A percentile compares a stretch with the other conserved stretches of the same genome.
Evolutionary conservation across 2,797 vertebrate species (phyloP).

Genomic region (Periparus ater): DNA sequence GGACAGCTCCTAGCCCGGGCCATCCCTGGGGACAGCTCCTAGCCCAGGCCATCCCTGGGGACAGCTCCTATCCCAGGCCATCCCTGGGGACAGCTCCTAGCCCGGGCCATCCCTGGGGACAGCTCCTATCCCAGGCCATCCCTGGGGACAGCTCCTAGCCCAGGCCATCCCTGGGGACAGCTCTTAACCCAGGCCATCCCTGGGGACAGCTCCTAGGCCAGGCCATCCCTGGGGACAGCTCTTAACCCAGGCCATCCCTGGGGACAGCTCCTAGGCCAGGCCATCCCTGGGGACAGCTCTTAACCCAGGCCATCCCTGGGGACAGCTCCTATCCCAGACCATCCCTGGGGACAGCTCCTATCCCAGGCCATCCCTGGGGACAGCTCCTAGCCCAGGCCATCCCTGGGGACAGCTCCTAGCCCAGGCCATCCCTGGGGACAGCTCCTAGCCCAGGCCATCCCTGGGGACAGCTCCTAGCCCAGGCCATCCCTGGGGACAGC

Average conservation of each 20-base stretch:
- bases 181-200: too few relatives aligned
- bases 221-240: background rate
- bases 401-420: background rate
- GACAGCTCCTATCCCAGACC: background rate
- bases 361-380: background rate
- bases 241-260: too few relatives aligned
- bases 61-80: background rate
- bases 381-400: background rate
- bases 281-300: background rate
- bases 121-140: too few relatives aligned
- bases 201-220: background rate
- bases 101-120: background rate
- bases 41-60: background rate
- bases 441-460: too few relatives aligned
- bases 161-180: background rate
- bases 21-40: background rate
- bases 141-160: background rate
- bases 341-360: background rate
- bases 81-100: background rate
- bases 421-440: background rate
- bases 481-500: background rate
- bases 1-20: background rate
- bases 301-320: background rate
- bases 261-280: background rate
- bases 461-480: background rate